Base-by-base conservation (phyloP, 1,140 invertebrate species). In the Caligus rogercresseyi region DNA sequence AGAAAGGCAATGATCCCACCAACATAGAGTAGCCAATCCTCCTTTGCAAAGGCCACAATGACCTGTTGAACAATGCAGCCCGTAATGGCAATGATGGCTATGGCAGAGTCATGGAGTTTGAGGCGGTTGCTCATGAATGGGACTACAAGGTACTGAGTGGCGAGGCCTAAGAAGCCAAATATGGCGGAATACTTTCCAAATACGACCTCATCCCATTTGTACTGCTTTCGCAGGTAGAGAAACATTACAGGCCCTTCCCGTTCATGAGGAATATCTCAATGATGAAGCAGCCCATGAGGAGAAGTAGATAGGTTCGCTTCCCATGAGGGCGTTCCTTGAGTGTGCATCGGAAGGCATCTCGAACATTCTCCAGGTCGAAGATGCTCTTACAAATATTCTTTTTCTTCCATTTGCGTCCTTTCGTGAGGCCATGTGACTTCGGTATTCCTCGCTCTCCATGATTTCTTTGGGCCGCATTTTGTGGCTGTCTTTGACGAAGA, bases 191-290 rank as follows among this genome's bases (percentile, higher is more conserved):
- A 63, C 19, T 25, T n/a, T 1, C 61, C 53, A 56, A 63, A 63
- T n/a, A 20, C 25, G 20, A 19, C 52, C 20, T 58, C 52, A 53
- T 63, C 53, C 61, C 61, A 63, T 4, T 19, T 3, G 25, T 56
- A 63, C 54, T 63, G 19, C 20, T 53, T 58, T 25, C 61, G 21
- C 2, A 63, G 3, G 52, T 57, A 63, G 18, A 63, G 19, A 25
- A 58, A 63, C 53, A 58, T 56, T 1, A 51, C 57, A 14, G 61
- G 61, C 23, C 61, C 25, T 55, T 54, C 25, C 61, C 61, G 57
- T 63, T 54, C 7, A 55, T 59, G 18, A 63, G 52, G 24, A 63
- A 63, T 16, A 58, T 55, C 52, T 63, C 61, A 24, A 63, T 51
- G 21, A 63, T 25, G 43, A 63, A 63, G 15, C 3, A 19, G 13